These are phyloP conservation scores for Xyliphius kryptos DNA, from an alignment of 2,113 vertebrate species.

Conservation along the genomic window DNA sequence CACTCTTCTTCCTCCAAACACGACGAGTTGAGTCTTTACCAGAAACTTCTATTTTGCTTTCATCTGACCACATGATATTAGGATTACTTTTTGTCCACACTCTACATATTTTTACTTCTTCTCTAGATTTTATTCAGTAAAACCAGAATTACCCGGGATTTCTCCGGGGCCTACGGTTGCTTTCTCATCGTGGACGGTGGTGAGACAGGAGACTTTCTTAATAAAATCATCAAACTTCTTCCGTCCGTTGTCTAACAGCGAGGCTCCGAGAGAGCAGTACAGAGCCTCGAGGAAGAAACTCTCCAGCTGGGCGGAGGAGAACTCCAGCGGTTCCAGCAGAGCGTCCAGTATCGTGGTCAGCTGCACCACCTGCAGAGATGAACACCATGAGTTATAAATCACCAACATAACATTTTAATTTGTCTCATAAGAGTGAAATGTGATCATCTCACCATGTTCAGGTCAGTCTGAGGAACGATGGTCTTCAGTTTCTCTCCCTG, in stretches of 20 bases:
- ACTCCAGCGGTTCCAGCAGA: constrained; percentile 59
- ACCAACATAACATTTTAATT: too few species aligned
- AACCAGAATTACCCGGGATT: constrained; percentile 90
- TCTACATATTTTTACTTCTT: too few species aligned
- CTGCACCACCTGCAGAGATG: constrained; percentile 72
- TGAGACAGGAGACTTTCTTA: constrained; percentile 74
- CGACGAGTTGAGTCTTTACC: too few species aligned
- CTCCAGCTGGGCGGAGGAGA: constrained; percentile 69
- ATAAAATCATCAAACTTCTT: constrained; percentile 75
- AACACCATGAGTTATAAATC: background rate
- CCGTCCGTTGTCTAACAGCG: constrained; percentile 71
- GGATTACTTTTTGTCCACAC: too few species aligned
- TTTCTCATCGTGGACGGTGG: constrained; percentile 55
- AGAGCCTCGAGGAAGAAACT: constrained; percentile 88
- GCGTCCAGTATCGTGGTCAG: constrained; percentile 77
- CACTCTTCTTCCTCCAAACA: too few species aligned
- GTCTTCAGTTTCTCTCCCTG: constrained; percentile 80
- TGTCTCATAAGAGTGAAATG: too few species aligned
- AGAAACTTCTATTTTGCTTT: too few species aligned
- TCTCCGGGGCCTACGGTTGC: constrained; percentile 73
- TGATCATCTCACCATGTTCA: constrained; percentile 94
- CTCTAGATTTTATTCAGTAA: too few species aligned
- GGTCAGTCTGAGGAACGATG: constrained; percentile 84
- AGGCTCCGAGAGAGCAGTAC: constrained; percentile 82
- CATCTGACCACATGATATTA: too few species aligned